Base-by-base conservation (phyloP, 2,888 invertebrate species). In the Periphyllus acericola region DNA sequence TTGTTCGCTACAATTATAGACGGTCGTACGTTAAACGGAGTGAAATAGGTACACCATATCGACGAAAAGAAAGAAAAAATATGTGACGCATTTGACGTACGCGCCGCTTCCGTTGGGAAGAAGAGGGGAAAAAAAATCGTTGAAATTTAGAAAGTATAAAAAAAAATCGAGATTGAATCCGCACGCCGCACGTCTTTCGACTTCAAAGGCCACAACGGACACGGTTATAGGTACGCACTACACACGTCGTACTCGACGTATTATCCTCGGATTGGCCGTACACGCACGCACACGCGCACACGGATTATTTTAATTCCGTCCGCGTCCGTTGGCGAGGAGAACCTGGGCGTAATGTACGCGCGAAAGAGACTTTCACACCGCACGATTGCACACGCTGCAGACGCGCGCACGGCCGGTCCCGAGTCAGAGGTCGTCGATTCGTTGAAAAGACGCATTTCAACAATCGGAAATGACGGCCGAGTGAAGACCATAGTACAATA, bases 381-480 rank as follows among this genome's bases (percentile, higher is more conserved):
- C 87, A 87, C 87, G 87, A 87, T 87, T 87, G 4, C 79, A 55
- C 36, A 55, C 79, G 14, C 60, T 1, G 1, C 14, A 68, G 25
- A 46, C 21, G 60, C 34, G 52, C 74, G 60, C 46, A 29, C 72
- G 2, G 79, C 19, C n/a, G n/a, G n/a, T n/a, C n/a, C 25, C 46
- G 32, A 87, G 87, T 87, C 87, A 87, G 72, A 87, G 75, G 75
- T 87, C 87, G 79, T 14, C 72, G 83, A 83, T 83, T 75, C 75
- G 29, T 52, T 78, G 52, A 85, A 46, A 85, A 76, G 76, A 46
- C 76, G 68, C n/a, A 68, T 76, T 52, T 78, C 52, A n/a, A 78
- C 84, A 46, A n/a, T 68, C 32, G 17, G 32, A 76, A 34, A 78
- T 32, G 14, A 82, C 11, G 46, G 32, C n/a, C 68, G 11, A n/a